phyloP scores from a whole-genome alignment of 2,113 vertebrate species.

The Thalassarche chlororhynchos region DNA sequence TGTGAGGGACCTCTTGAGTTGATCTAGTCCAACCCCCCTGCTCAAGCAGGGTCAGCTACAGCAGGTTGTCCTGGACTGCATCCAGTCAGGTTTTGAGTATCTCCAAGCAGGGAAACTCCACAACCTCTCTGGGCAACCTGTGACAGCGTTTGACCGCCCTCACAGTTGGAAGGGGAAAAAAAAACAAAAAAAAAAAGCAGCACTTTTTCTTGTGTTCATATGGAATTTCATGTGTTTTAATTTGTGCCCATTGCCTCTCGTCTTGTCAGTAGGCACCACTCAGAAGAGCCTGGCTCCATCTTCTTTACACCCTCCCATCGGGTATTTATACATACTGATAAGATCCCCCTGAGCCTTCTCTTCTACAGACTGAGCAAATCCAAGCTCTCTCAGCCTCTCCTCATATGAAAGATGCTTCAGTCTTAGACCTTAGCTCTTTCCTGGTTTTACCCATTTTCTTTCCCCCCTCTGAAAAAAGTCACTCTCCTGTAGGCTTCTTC shows the following conservation, averaged over 20 bases:
- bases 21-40: background rate
- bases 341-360: background rate
- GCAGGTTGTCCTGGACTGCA: background rate
- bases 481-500: background rate
- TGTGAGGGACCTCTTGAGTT: background rate
- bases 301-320: background rate
- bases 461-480: background rate
- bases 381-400: background rate
- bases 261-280: background rate
- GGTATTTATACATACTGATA: background rate
- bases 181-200: background rate
- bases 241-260: background rate
- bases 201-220: background rate
- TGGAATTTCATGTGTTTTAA: background rate
- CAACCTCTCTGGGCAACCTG: background rate
- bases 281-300: background rate
- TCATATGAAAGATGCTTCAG: background rate
- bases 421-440: background rate
- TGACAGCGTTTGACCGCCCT: background rate
- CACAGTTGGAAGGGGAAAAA: background rate
- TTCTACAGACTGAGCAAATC: background rate
- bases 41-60: background rate
- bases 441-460: background rate
- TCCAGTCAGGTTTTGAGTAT: background rate
- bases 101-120: background rate